Base-by-base conservation (phyloP, 2,888 invertebrate genomes). In the Caradrina clavipalpis region DNA sequence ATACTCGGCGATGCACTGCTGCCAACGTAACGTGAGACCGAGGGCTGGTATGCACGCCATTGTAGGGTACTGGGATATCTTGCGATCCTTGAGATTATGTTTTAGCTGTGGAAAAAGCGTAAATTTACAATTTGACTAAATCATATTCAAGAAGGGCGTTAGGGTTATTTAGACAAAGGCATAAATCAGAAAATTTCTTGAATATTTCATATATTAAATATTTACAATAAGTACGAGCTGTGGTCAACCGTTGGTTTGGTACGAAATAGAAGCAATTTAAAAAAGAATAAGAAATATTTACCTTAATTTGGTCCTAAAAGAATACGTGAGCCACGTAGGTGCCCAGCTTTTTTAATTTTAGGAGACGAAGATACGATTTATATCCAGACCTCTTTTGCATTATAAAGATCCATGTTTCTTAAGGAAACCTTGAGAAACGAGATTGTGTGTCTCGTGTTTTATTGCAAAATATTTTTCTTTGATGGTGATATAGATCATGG, bases 1-100 rank as follows among this genome's bases (percentile, higher is more conserved):
- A 90, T 89, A 88, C 84, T 78, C 67, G 60, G 59, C 71, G 60
- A 62, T 78, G 78, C 74, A 77, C 59, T 45, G 59, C 51, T 56
- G 51, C 56, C 58, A 60, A 58, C 64, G 78, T 70, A 84, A 86
- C 85, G 80, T 81, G 81, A 81, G 49, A 15, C 55, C 35, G 19
- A 53, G 55, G 15, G 22, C 42, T 39, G 51, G 53, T 55, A 5
- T 19, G 19, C 61, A 76, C 47, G 22, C 10, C 17, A 10, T 4
- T 39, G 5, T 6, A 13, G 5, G 39, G 7, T 55, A 50, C n/a
- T 8, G 21, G 79, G 77, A 78, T 26, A 65, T 50, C 6, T 17
- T 50, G 19, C 0, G 11, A 22, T 26, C 13, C 15, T 39, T 56
- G 19, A 8, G 35, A 35, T 8, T 35, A 35, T 35, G 8, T 1